These are phyloP conservation scores for Pseudanteris insignis DNA, from an alignment of 2,888 invertebrate species.

Conservation along the genomic window DNA sequence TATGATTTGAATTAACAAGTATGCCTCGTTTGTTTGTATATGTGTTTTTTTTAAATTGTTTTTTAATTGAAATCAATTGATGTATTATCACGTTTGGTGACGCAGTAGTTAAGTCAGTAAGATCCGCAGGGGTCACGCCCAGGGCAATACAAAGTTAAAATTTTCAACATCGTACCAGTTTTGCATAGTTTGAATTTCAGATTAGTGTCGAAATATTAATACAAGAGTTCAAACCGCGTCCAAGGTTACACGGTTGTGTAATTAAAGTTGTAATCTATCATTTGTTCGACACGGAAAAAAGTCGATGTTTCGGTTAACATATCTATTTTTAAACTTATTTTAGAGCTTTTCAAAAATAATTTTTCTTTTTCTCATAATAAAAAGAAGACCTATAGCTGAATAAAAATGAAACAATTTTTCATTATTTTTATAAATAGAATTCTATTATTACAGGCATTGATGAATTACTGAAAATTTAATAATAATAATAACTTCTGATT, in stretches of 20 bases:
- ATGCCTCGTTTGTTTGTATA: no score
- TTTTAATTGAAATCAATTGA: constrained; percentile 7
- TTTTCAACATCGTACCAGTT: constrained; percentile 20
- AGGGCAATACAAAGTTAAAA: constrained; percentile 36
- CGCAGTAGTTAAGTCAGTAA: constrained; percentile 18
- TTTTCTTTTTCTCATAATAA: no score
- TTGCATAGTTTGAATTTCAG: constrained; percentile 34
- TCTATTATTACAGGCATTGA: no score
- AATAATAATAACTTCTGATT: no score
- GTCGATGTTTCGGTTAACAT: no score
- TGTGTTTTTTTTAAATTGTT: constrained; percentile 5
- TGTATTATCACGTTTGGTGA: constrained; percentile 20
- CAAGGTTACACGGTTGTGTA: constrained; percentile 13
- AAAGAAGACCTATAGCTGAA: no score
- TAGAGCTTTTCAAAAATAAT: no score
- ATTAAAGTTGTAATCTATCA: background rate
- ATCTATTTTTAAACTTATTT: no score
- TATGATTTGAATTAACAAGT: no score
- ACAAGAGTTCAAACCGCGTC: constrained; percentile 6
- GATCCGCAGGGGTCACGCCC: constrained; percentile 29
- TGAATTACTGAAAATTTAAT: no score
- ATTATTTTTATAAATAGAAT: no score
- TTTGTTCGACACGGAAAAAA: background rate
- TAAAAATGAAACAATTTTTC: no score
- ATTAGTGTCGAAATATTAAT: constrained; percentile 28